Conservation (phyloP, 2,113 vertebrate species). For the Onychostruthus taczanowskii region DNA sequence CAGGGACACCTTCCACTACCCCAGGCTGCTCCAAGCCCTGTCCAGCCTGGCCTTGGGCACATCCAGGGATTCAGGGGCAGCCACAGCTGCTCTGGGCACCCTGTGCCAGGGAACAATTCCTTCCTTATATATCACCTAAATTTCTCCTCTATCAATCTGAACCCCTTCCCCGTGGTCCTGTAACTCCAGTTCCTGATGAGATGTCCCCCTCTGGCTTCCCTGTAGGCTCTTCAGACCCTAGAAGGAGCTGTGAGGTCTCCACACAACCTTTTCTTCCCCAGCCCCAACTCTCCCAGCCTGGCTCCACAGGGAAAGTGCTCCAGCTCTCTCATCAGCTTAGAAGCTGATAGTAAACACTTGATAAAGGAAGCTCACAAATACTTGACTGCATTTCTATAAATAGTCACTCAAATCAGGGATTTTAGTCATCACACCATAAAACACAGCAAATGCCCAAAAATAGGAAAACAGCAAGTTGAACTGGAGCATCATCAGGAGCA, state of each 20-base stretch:
- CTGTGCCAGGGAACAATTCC: rapidly evolving
- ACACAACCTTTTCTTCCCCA: neutral
- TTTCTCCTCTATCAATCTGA: neutral
- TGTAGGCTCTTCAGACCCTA: neutral
- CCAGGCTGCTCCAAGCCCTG: neutral
- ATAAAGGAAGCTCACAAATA: neutral
- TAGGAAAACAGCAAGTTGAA: neutral
- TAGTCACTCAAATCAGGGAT: neutral
- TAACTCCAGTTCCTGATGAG: neutral
- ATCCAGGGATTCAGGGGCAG: neutral
- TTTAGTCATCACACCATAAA: neutral
- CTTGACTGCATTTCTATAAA: neutral
- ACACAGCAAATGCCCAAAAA: neutral
- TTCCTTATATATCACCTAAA: neutral
- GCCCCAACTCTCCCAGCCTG: neutral
- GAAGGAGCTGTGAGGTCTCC: neutral
- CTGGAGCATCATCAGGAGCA: neutral
- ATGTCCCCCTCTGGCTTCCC: rapidly evolving
- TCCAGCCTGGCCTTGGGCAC: neutral
- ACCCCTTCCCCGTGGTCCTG: neutral
- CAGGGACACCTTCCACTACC: neutral
- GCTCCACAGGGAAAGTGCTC: neutral
- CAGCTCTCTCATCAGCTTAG: neutral
- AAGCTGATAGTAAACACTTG: neutral
- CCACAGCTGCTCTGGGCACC: neutral